Percentiles rank a stretch among this genome's conserved stretches.
phyloP scores from a whole-genome alignment of 2,113 vertebrate species.

The Crotophaga sulcirostris region DNA sequence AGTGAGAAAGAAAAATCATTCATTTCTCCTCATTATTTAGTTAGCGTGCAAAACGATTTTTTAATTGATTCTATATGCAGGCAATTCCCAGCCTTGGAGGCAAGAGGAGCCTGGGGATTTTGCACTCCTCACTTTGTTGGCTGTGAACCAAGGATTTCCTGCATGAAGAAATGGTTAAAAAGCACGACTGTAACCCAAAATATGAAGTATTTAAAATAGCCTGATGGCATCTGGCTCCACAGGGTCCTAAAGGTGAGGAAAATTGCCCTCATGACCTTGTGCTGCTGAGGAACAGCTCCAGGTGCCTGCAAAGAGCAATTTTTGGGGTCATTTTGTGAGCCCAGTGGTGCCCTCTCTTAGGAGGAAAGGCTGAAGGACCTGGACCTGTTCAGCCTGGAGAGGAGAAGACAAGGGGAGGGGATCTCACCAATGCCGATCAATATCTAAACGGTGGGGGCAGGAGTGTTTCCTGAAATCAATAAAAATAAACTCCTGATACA shows the following conservation, averaged over 20 bases:
- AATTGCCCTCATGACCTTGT: fast-evolving
- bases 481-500: too few species aligned
- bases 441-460: too few species aligned
- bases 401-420: too few species aligned
- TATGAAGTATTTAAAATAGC: background rate
- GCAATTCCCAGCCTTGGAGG: background rate
- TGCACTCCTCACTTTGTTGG: background rate
- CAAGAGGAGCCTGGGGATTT: background rate
- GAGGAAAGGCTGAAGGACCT: too few species aligned
- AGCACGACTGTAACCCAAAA: background rate
- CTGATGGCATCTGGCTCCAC: background rate
- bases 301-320: fast-evolving
- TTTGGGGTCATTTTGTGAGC: fast-evolving
- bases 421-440: too few species aligned
- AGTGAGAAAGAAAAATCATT: background rate
- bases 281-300: background rate
- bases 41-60: background rate
- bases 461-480: too few species aligned
- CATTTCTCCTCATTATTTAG: background rate
- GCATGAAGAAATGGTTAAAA: background rate
- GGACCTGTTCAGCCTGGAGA: too few species aligned
- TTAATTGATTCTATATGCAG: background rate
- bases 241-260: fast-evolving
- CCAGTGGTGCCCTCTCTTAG: fast-evolving
- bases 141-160: background rate